Percentiles rank a stretch among this genome's conserved stretches.
phyloP scores from a whole-genome alignment of 1,140 invertebrate species.

The Polypedilum vanderplanki region DNA sequence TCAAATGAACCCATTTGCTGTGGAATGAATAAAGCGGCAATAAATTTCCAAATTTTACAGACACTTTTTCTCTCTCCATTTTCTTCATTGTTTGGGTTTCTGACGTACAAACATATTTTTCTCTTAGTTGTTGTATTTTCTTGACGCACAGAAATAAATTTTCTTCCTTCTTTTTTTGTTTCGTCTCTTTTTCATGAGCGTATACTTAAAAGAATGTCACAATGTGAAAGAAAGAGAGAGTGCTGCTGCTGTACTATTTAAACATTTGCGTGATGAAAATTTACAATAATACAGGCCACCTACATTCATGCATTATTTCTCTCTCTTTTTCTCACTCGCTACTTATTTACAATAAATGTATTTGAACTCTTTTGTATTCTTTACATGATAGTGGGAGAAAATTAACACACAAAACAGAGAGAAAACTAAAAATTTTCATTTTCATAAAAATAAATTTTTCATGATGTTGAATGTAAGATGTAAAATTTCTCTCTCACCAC shows the following conservation, averaged over 20 bases:
- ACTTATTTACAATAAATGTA: too few relatives aligned
- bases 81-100: not conserved
- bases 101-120: not conserved
- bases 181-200: not conserved
- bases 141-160: not conserved
- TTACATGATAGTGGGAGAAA: too few relatives aligned
- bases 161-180: not conserved
- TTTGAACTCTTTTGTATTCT: too few relatives aligned
- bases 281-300: not conserved
- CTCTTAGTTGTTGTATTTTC: not conserved
- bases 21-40: not conserved
- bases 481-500: not conserved
- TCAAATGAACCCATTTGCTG: not conserved
- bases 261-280: not conserved
- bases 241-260: too few relatives aligned
- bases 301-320: not conserved
- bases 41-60: not conserved
- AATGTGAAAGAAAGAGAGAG: too few relatives aligned
- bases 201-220: too few relatives aligned
- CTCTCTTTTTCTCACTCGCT: too few relatives aligned
- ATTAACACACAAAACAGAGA: not conserved
- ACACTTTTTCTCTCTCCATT: not conserved
- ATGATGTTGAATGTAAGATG: not conserved
- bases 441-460: slow-evolving; percentile 20
- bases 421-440: not conserved